Evolutionary conservation across 2,113 vertebrate species (phyloP).

Genomic region (Xenopus borealis): DNA sequence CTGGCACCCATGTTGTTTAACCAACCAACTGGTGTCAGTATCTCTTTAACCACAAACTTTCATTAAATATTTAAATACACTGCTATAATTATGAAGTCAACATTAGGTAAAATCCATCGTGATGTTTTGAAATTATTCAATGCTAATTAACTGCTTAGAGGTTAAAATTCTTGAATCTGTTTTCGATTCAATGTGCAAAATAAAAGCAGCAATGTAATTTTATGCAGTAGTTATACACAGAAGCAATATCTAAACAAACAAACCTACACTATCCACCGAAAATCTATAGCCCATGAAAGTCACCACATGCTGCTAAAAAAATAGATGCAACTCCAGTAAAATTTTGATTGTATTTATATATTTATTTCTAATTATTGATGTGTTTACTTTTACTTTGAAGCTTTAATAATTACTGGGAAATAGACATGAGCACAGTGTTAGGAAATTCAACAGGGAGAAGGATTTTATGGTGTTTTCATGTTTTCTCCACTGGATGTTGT

Average conservation of each 20-base stretch:
- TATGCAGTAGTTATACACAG: background rate
- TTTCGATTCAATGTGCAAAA: background rate
- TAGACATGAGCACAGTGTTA: conserved; percentile 27
- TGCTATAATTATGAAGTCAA: too few species aligned
- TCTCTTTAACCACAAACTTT: too few species aligned
- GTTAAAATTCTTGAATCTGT: background rate
- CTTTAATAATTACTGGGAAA: conserved; percentile 38
- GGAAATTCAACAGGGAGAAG: conserved; percentile 30
- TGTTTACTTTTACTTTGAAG: conserved; percentile 41
- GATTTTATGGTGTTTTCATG: conserved; percentile 30
- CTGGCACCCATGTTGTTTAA: too few species aligned
- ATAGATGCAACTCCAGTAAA: conserved; percentile 9
- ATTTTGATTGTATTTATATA: background rate
- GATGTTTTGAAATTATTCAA: too few species aligned
- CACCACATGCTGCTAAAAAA: conserved; percentile 21
- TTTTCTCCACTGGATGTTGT: conserved; percentile 39
- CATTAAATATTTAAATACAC: too few species aligned
- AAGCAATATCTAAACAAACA: background rate
- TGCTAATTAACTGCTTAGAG: too few species aligned
- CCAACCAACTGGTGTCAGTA: too few species aligned
- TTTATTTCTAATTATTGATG: conserved; percentile 39
- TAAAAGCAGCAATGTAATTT: background rate
- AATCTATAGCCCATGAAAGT: conserved; percentile 7
- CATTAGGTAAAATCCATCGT: too few species aligned
- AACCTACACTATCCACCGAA: background rate